These are phyloP conservation scores for Mobula birostris DNA, from an alignment of 2,113 vertebrate species.

Conservation along the genomic window DNA sequence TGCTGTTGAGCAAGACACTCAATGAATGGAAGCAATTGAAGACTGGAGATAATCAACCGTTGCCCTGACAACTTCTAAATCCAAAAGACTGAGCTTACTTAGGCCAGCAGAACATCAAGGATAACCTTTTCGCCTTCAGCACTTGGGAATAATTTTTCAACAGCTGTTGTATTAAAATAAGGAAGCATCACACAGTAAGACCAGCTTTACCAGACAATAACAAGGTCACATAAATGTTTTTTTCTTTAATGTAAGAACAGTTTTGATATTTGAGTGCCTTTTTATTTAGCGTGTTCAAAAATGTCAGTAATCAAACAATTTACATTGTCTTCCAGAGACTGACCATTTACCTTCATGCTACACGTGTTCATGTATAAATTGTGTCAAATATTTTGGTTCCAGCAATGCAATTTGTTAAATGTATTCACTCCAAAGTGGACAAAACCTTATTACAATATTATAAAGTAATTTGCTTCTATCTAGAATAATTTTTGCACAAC, in stretches of 20 bases:
- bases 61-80: constrained; percentile 50
- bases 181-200: not conserved
- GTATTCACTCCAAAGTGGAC: not conserved
- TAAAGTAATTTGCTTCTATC: not conserved
- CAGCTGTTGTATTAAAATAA: constrained; percentile 18
- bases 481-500: not conserved
- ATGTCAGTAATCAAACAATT: not conserved
- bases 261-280: not conserved
- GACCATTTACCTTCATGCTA: not conserved
- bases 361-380: not conserved
- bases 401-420: not conserved
- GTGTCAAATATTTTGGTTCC: not conserved
- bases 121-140: constrained; percentile 39
- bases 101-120: constrained; percentile 38
- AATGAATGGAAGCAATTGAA: constrained; percentile 39
- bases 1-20: constrained; percentile 39
- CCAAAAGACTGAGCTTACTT: constrained; percentile 41
- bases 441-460: not conserved
- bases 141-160: constrained; percentile 35
- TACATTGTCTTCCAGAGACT: not conserved
- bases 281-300: not conserved
- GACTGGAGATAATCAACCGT: constrained; percentile 42
- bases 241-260: too few species aligned
- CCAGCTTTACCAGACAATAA: not conserved
- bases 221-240: not conserved